Evolutionary conservation across 2,888 invertebrate genomes (phyloP).

Genomic region (Schizotus pectinicornis): DNA sequence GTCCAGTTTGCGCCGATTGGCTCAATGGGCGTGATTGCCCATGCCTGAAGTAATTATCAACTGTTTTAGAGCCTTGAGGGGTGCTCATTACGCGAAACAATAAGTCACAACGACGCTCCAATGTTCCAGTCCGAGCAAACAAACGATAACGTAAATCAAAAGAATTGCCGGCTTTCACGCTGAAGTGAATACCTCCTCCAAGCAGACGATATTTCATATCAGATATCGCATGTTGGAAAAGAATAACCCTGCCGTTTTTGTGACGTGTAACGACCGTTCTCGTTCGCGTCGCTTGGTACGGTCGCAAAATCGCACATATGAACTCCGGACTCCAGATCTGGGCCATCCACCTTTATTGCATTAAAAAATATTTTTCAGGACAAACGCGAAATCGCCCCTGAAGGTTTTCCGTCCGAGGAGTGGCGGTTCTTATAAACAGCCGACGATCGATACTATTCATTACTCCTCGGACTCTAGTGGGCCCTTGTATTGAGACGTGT

Average conservation of each 20-base stretch:
- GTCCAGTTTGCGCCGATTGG: too few species aligned
- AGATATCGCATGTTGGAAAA: slow-evolving; percentile 47
- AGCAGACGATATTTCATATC: slow-evolving; percentile 46
- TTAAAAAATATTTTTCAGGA: too few species aligned
- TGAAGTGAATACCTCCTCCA: slow-evolving; percentile 48
- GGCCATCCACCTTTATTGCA: too few species aligned
- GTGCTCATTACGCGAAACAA: slow-evolving; percentile 42
- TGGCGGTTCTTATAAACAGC: not conserved
- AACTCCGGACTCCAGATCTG: too few species aligned
- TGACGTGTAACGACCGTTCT: slow-evolving; percentile 44
- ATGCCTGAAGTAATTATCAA: not conserved
- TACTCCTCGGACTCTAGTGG: slow-evolving; percentile 49
- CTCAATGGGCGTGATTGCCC: too few species aligned
- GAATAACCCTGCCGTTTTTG: slow-evolving; percentile 45
- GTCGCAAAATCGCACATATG: slow-evolving; percentile 11
- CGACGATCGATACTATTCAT: slow-evolving; percentile 50
- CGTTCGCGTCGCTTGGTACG: slow-evolving; percentile 46
- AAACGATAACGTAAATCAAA: slow-evolving; percentile 52
- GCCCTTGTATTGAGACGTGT: slow-evolving; percentile 53
- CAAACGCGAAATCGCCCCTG: not conserved
- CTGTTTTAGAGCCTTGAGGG: slow-evolving; percentile 11
- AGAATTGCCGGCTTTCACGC: slow-evolving; percentile 50
- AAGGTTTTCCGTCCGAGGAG: too few species aligned
- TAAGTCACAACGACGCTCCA: slow-evolving; percentile 44
- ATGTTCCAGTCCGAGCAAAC: slow-evolving; percentile 48